Base-by-base conservation (phyloP, 2,888 invertebrate genomes). In the Euzophera pinguis region DNA sequence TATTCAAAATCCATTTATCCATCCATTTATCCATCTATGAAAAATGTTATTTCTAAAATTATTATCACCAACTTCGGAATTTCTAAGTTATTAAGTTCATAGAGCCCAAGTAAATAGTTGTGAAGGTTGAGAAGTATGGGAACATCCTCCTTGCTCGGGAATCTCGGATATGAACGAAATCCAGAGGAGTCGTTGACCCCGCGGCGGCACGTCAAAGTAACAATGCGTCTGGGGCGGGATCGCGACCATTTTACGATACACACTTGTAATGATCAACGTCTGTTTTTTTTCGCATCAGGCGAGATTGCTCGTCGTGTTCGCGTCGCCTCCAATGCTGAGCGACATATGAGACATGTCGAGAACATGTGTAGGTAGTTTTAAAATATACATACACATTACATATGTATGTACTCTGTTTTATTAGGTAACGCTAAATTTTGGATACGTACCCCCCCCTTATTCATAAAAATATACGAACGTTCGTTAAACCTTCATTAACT, bases 131-230 rank as follows among this genome's bases (percentile, higher is more conserved):
- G 45, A 32, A 16, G 45, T 32, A 32, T 10, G 10, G 29, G 22
- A 12, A 13, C 38, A 39, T 13, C 16, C 17, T 17, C 16, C 47
- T 47, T 34, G 47, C 53, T 50, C 47, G 53, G 67, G 75, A 75
- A 79, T 79, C 74, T 81, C 78, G 69, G 77, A 78, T 79, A 77
- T 78, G 84, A 78, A 85, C 85, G 85, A 85, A 88, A 88, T 87
- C 83, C 87, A 77, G 80, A 78, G 80, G 84, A 81, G 86, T 83
- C 87, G 76, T 78, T 80, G 85, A 88, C 87, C 87, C 81, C 75
- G 60, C 61, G 76, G 74, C 85, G 83, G 84, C 79, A 74, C 79
- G 78, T 84, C 88, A 86, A 87, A 87, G 84, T 75, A 81, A 86
- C 86, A 87, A 84, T 84, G 83, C 83, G 80, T 71, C 68, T 72